Base-by-base conservation (phyloP, 1,140 invertebrate genomes). In the Eriocheir sinensis region DNA sequence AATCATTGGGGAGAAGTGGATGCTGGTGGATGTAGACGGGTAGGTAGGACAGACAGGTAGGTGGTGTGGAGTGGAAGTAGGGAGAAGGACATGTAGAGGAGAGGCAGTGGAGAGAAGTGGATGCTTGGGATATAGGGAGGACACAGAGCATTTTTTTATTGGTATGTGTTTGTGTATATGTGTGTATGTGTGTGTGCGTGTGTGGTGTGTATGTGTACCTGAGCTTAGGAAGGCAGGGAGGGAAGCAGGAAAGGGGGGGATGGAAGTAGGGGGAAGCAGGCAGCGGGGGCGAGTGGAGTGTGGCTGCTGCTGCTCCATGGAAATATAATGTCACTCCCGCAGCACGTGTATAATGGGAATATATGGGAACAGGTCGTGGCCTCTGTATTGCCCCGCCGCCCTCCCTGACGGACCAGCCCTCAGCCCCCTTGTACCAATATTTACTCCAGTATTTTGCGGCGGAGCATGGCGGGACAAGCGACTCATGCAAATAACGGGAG, bases 261-360 rank as follows among this genome's bases (percentile, higher is more conserved):
- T n/a, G n/a, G n/a, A n/a, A n/a, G n/a, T n/a, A n/a, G n/a, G n/a
- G n/a, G n/a, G n/a, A n/a, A n/a, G n/a, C n/a, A n/a, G 32, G 21
- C 6, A 32, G 79, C n/a, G 79, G 34, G 79, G 79, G 27, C 12
- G 53, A 72, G 53, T 12, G 53, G 53, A 72, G 27, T 21, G 41
- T 34, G 3, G 32, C 34, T n/a, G 32, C 83, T 79, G 40, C 41
- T 80, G 21, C 93, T 91, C 79, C 44, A 38, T 38, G 79, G 83
- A 94, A 90, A 94, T 91, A 90, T 91, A 94, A 91, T 94, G 89
- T 86, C 86, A 91, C 89, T 86, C 41, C 30, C 44, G 41, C 88
- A 94, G 89, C 93, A 94, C 93, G 93, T 94, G 89, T 94, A 89
- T 94, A 94, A 94, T 88, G 93, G 93, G 93, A 94, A 94, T 94